phyloP scores from a whole-genome alignment of 2,113 vertebrate species.

The Oxygymnocypris stewartii region DNA sequence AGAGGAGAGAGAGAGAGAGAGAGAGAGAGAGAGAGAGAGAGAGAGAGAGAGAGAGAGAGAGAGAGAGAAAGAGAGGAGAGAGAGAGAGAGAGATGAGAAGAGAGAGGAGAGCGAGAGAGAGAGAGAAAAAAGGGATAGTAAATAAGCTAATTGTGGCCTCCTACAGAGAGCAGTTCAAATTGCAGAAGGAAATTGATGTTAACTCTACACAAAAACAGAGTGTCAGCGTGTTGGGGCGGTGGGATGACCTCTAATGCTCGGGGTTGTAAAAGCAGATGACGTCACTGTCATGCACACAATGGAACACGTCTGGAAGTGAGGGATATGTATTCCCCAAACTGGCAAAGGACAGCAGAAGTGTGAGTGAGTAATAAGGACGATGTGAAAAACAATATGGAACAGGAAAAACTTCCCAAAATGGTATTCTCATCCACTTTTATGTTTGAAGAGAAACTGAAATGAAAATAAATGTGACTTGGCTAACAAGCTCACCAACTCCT shows the following conservation, averaged over 20 bases:
- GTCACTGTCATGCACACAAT: slow-evolving; percentile 64
- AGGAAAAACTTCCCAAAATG: neutral
- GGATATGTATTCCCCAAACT: neutral
- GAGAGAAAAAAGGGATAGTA: too few species aligned
- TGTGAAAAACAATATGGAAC: slow-evolving; percentile 28
- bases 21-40: too few species aligned
- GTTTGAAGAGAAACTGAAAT: slow-evolving; percentile 6
- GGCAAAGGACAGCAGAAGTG: slow-evolving; percentile 1
- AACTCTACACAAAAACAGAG: slow-evolving; percentile 63
- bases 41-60: too few species aligned
- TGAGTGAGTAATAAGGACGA: neutral
- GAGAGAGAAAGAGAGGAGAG: neutral
- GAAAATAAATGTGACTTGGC: slow-evolving; percentile 20
- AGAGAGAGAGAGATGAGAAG: neutral
- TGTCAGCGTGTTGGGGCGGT: slow-evolving; percentile 48
- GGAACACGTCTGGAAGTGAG: slow-evolving; percentile 21
- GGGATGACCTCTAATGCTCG: slow-evolving; percentile 54
- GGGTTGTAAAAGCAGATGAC: slow-evolving; percentile 51
- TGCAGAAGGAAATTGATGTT: slow-evolving; percentile 64
- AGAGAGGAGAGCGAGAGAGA: too few species aligned
- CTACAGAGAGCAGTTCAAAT: slow-evolving; percentile 60
- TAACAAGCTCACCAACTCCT: neutral
- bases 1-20: too few species aligned
- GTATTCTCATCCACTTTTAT: neutral
- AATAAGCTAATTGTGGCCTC: slow-evolving; percentile 52